phyloP scores from a whole-genome alignment of 2,113 vertebrate genomes.

The Phocoena phocoena region DNA sequence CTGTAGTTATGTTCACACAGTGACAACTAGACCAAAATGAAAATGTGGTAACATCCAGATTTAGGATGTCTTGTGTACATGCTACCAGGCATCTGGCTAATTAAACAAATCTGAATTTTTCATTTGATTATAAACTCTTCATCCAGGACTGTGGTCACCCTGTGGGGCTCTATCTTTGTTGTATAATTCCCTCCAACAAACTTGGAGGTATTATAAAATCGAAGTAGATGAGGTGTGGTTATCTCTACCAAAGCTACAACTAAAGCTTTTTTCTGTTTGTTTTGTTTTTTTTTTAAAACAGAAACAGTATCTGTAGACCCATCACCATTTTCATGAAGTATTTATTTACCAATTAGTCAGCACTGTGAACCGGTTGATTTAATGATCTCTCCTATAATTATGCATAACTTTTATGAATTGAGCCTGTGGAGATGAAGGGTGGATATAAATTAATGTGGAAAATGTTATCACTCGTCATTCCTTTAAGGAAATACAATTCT shows the following conservation, averaged over 20 bases:
- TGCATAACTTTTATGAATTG: conserved; percentile 84
- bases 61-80: not conserved
- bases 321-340: conserved; percentile 77
- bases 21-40: not conserved
- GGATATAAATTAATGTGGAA: conserved; percentile 82
- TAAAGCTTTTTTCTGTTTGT: not conserved
- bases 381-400: conserved; percentile 84
- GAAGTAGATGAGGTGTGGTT: not conserved
- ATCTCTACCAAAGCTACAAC: not conserved
- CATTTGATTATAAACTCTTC: conserved; percentile 48
- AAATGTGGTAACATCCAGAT: not conserved
- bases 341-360: conserved; percentile 85
- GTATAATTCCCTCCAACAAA: not conserved
- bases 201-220: not conserved
- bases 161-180: not conserved
- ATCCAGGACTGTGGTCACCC: not conserved
- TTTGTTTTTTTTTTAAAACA: not conserved
- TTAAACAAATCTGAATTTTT: conserved; percentile 49
- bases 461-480: conserved; percentile 71
- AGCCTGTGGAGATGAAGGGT: conserved; percentile 81
- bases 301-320: conserved; percentile 71
- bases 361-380: conserved; percentile 82
- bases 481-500: conserved; percentile 73
- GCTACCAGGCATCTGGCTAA: not conserved
- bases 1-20: not conserved